Evolutionary conservation across 2,888 invertebrate genomes (phyloP).

Genomic region (Brachypalpus laphriformis): DNA sequence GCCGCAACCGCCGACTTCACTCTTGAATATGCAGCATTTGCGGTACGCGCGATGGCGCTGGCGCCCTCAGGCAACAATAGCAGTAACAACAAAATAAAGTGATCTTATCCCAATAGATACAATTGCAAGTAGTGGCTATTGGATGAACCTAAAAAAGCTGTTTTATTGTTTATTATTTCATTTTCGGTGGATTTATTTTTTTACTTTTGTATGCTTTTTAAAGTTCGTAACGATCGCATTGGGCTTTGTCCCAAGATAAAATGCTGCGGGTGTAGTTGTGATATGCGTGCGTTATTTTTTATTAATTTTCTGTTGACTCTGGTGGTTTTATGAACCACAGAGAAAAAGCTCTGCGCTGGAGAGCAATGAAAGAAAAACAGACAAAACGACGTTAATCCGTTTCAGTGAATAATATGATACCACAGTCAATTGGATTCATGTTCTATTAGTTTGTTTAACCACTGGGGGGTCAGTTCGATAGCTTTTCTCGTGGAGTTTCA

Average conservation of each 20-base stretch:
- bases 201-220: background rate
- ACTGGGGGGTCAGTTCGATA: background rate
- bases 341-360: background rate
- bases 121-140: background rate
- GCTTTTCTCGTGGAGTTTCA: background rate
- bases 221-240: slow-evolving; percentile 10
- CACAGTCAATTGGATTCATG: background rate
- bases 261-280: background rate
- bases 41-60: background rate
- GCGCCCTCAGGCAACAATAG: slow-evolving; percentile 4
- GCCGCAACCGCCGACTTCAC: background rate
- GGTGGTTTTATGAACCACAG: slow-evolving; percentile 1
- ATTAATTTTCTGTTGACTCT: background rate
- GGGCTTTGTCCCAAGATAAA: slow-evolving; percentile 4
- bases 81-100: background rate
- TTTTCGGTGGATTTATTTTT: background rate
- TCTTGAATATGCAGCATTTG: slow-evolving; percentile 28
- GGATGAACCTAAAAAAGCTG: slow-evolving; percentile 15
- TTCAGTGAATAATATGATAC: background rate
- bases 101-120: slow-evolving; percentile 25
- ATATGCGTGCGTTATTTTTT: background rate
- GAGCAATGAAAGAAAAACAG: background rate
- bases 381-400: background rate
- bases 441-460: too few species aligned
- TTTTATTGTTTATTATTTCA: background rate